Base-by-base conservation (phyloP, 2,797 vertebrate genomes). In the Sebastolobus alascanus region DNA sequence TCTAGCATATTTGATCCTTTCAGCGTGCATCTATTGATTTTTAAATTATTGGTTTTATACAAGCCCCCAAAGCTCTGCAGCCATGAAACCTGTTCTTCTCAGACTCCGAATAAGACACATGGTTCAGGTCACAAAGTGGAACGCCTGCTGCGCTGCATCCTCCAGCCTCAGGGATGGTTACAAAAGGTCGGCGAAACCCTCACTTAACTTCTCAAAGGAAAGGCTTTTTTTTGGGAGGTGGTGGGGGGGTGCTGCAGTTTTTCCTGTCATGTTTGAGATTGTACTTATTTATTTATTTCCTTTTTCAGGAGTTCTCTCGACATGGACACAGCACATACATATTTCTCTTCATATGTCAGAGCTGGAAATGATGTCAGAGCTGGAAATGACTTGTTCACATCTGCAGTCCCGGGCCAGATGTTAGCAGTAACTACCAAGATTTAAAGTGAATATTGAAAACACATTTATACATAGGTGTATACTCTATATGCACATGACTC, bases 191-290 rank as follows among this genome's bases (percentile, higher is more conserved):
- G 27, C 55, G 63, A 86, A 84, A 76, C 58, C 68, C 43, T 86
- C 82, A 77, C 68, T 89, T 84, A 89, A 80, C 82, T 84, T 56
- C 68, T 89, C 77, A 84, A 77, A 86, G 79, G 29, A 69, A 58
- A 59, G 3, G 31, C 8, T 8, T 10, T 52, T 52, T 25, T 63
- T 64, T 54, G 14, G 56, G 16, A 37, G 38, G n/a, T n/a, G 3
- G 37, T 13, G 22, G 22, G 37, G 27, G 4, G 22, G 35, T 22
- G 12, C 33, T 50, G 46, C 43, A 0, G 10, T 64, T 67, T 35
- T 43, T 25, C 54, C 66, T 87, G 86, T 81, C 54, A 73, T 83
- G 75, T 76, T 52, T 73, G 10, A 29, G 37, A 52, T 80, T 71
- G 50, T 55, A 46, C 18, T 46, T 46, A 18, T 18, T 43, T 16